Conservation (phyloP, 2,888 invertebrate species). For the Calliscelio sp. region DNA sequence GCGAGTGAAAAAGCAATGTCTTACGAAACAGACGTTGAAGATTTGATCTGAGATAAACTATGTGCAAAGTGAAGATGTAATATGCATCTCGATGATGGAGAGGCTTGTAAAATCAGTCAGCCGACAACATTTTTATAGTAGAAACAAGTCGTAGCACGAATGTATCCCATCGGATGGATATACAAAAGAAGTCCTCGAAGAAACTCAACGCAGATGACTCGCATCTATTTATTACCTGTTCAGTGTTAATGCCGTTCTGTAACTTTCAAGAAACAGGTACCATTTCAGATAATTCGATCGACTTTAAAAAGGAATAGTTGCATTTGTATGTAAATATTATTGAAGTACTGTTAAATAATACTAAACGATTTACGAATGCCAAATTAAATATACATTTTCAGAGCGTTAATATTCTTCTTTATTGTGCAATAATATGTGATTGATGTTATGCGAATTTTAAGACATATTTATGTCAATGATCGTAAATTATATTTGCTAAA, state of each 20-base stretch:
- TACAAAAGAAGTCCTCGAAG: conserved; percentile 24
- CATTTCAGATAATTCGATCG: conserved; percentile 3
- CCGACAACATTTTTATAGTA: conserved; percentile 44
- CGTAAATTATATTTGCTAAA: conserved; percentile 26
- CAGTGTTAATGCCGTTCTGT: conserved; percentile 8
- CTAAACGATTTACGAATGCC: not conserved
- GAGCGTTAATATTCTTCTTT: not conserved
- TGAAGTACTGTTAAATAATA: not conserved
- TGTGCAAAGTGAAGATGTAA: conserved; percentile 43
- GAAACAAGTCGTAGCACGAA: conserved; percentile 21
- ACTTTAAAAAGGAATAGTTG: not conserved
- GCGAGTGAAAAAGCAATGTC: conserved; percentile 5
- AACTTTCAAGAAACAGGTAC: conserved; percentile 14
- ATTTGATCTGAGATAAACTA: conserved; percentile 52
- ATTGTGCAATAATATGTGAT: conserved; percentile 1
- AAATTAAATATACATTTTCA: not conserved
- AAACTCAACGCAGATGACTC: conserved; percentile 14
- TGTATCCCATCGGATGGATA: no score
- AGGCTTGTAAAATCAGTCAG: conserved; percentile 55
- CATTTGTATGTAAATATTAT: not conserved
- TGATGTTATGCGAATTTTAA: not conserved
- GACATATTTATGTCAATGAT: conserved; percentile 10
- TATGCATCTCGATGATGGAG: conserved; percentile 55
- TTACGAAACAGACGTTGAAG: conserved; percentile 39
- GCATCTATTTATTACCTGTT: conserved; percentile 29